Conservation (phyloP, 2,888 invertebrate species). For the Cepaea hortensis region DNA sequence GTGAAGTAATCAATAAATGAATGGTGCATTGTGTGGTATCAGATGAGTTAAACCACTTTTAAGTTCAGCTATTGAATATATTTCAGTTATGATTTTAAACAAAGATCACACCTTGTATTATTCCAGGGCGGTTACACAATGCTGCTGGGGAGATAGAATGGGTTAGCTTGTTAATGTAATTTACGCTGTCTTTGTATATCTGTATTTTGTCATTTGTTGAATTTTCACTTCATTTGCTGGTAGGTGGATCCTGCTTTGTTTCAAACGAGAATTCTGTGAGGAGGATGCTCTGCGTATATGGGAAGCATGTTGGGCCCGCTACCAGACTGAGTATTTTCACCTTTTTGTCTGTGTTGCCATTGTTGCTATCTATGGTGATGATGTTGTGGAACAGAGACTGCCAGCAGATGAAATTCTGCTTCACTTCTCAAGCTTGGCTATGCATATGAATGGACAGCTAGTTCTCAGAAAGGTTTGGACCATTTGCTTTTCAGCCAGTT, state of each 20-base stretch:
- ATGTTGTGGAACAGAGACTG: conserved; percentile 91
- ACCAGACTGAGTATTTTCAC: conserved; percentile 96
- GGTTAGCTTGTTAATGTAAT: not conserved
- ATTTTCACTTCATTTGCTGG: not conserved
- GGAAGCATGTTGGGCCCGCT: conserved; percentile 98
- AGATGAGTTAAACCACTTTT: too few relatives aligned
- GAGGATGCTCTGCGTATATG: conserved; percentile 92
- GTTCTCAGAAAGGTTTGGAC: conserved; percentile 86
- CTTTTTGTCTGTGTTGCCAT: conserved; percentile 95
- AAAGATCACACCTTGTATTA: too few relatives aligned
- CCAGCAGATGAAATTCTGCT: conserved; percentile 95
- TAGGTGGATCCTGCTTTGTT: conserved; percentile 92
- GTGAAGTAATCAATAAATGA: too few relatives aligned
- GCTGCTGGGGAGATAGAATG: not conserved
- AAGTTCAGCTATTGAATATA: too few relatives aligned
- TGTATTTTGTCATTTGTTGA: not conserved
- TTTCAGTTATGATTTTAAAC: too few relatives aligned
- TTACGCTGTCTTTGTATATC: not conserved
- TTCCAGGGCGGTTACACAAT: too few relatives aligned
- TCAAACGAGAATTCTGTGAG: conserved; percentile 90
- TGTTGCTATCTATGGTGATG: conserved; percentile 90
- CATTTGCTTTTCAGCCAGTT: too few relatives aligned
- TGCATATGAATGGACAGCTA: conserved; percentile 96
- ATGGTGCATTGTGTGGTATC: too few relatives aligned
- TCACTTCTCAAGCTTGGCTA: conserved; percentile 95